phyloP scores from a whole-genome alignment of 2,888 invertebrate species.

The Morinoia aosen region DNA sequence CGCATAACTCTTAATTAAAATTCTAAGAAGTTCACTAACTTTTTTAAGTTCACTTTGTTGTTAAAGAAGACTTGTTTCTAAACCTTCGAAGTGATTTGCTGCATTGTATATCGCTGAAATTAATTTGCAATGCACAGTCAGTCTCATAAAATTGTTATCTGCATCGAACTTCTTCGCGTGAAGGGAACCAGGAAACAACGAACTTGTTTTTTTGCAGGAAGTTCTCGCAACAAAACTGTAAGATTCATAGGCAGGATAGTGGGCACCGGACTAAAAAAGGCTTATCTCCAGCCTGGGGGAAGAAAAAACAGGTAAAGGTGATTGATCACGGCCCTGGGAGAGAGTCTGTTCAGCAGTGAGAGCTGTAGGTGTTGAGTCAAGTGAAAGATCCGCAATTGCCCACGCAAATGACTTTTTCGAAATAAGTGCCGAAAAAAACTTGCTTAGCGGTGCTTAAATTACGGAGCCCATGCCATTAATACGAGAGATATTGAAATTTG shows the following conservation, averaged over 20 bases:
- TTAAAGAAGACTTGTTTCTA: not conserved
- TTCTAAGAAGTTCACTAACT: not conserved
- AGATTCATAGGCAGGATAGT: slow-evolving; percentile 27
- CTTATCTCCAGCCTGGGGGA: slow-evolving; percentile 5
- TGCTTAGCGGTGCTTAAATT: too few species aligned
- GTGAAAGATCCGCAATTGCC: not conserved
- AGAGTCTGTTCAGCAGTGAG: not conserved
- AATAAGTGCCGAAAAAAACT: not conserved
- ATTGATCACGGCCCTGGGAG: not conserved
- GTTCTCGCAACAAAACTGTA: slow-evolving; percentile 28
- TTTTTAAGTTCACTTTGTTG: not conserved
- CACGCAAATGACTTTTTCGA: not conserved
- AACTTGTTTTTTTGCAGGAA: not conserved
- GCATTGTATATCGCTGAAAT: not conserved
- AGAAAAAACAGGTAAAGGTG: slow-evolving; percentile 12
- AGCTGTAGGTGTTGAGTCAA: not conserved
- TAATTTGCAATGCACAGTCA: not conserved
- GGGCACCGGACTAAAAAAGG: not conserved
- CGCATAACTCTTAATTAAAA: not conserved
- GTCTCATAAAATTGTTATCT: not conserved
- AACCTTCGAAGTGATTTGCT: not conserved
- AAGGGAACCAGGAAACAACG: not conserved
- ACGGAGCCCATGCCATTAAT: too few species aligned
- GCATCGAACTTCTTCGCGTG: not conserved
- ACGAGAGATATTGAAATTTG: too few species aligned